These are phyloP conservation scores for Caranx ignobilis DNA, from an alignment of 2,113 vertebrate genomes.

Conservation along the genomic window DNA sequence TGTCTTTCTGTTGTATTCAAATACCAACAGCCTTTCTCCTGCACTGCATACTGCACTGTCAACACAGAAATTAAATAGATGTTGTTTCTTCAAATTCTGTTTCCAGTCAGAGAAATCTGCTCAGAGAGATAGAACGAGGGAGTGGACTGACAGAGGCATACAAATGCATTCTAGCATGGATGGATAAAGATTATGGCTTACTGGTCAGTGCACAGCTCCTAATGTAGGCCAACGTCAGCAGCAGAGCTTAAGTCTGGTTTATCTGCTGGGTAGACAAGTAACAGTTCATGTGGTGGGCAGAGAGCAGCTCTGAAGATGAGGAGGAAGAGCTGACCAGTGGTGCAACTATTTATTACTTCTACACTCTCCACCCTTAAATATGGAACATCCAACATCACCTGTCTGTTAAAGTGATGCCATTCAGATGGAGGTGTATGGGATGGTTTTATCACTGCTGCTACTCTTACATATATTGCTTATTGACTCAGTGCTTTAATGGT, in stretches of 20 bases:
- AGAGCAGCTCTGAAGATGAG: slow-evolving; percentile 5
- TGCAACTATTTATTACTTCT: not conserved
- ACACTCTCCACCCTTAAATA: not conserved
- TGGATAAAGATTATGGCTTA: slow-evolving; percentile 53
- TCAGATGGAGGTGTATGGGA: not conserved
- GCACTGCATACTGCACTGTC: too few species aligned
- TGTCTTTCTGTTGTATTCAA: too few species aligned
- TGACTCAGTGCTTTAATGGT: too few species aligned
- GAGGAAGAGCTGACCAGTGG: not conserved
- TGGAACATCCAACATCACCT: not conserved
- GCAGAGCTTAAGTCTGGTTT: slow-evolving; percentile 61
- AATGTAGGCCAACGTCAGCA: slow-evolving; percentile 54
- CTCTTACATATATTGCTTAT: too few species aligned
- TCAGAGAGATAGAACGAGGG: not conserved
- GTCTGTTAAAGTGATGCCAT: not conserved
- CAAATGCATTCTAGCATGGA: slow-evolving; percentile 31
- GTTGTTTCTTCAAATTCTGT: too few species aligned
- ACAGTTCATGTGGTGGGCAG: not conserved
- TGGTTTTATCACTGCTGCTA: too few species aligned
- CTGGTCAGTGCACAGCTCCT: slow-evolving; percentile 24
- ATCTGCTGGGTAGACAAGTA: slow-evolving; percentile 30
- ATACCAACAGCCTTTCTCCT: too few species aligned
- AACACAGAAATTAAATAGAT: not conserved
- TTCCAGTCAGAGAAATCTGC: not conserved
- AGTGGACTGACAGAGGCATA: not conserved